Base-by-base conservation (phyloP, 2,797 vertebrate genomes). In the Anabas testudineus region DNA sequence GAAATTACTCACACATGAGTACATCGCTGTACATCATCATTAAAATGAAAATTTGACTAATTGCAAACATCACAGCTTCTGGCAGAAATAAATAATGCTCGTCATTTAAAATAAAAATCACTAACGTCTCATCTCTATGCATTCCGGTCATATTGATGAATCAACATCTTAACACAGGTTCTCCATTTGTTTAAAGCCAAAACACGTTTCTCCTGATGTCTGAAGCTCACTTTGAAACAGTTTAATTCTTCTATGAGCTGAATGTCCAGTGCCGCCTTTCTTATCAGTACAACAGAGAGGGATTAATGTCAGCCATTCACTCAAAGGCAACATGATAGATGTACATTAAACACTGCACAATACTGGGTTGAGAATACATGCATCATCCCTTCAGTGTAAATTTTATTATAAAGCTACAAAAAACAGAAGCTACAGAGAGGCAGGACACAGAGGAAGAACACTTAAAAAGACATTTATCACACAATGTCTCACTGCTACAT, bases 391-490 rank as follows among this genome's bases (percentile, higher is more conserved):
- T 39, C 34, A 10, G 28, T 45, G 37, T 56, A 51, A 45, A 67
- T 28, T 46, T 26, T 9, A n/a, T 21, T 24, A 54, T 6, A 61
- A 69, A 63, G 6, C 12, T 37, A 26, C 4, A n/a, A 16, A 21
- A 2, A 3, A 19, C 4, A 30, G 24, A 45, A 26, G 47, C 34
- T 8, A 4, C 46, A 15, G 48, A 26, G 47, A 73, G 19, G 14
- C 10, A 7, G 63, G 52, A 57, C 61, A 55, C 9, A 7, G 12
- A 45, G 51, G 49, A 53, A 2, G 36, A 64, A 42, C 59, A 61
- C 28, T 41, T 43, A 18, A 67, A 70, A 64, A 61, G 22, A 58
- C 64, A 71, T 82, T 32, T 0, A 78, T 87, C 77, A 76, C 18
- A 65, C 1, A 0, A 42, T 51, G 45, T 14, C 54, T 43, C 54